Conservation (phyloP, 2,888 invertebrate genomes). For the Thecocarcelia acutangulata region DNA sequence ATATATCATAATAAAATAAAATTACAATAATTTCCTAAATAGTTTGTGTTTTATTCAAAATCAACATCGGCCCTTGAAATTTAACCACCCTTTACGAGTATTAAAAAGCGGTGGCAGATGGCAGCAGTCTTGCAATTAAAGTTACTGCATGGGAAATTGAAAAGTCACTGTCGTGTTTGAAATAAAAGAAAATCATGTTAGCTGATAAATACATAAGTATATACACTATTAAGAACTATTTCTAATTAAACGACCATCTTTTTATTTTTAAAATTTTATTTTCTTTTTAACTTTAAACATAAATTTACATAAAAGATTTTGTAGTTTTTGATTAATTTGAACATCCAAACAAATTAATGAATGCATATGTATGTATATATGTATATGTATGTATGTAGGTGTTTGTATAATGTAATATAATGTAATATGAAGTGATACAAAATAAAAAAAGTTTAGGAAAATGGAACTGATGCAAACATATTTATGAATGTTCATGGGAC, state of each 20-base stretch:
- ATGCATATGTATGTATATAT: conserved; percentile 15
- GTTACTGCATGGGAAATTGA: no score
- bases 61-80: no score
- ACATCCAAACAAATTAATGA: conserved; percentile 63
- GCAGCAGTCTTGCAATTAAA: no score
- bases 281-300: conserved; percentile 62
- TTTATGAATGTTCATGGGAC: background rate
- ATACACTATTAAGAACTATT: no score
- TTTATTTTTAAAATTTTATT: conserved; percentile 24
- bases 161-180: no score
- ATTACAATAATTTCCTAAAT: no score
- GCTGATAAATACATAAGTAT: no score
- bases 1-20: no score
- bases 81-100: no score
- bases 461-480: background rate
- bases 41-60: no score
- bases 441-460: background rate
- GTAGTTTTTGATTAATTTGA: conserved; percentile 47
- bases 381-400: conserved; percentile 1
- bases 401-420: conserved; percentile 17
- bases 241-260: conserved; percentile 30
- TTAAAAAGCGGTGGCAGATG: no score
- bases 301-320: conserved; percentile 61
- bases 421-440: background rate
- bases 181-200: no score